phyloP scores from a whole-genome alignment of 2,888 invertebrate genomes.

The Mesorhabditis sp. region DNA sequence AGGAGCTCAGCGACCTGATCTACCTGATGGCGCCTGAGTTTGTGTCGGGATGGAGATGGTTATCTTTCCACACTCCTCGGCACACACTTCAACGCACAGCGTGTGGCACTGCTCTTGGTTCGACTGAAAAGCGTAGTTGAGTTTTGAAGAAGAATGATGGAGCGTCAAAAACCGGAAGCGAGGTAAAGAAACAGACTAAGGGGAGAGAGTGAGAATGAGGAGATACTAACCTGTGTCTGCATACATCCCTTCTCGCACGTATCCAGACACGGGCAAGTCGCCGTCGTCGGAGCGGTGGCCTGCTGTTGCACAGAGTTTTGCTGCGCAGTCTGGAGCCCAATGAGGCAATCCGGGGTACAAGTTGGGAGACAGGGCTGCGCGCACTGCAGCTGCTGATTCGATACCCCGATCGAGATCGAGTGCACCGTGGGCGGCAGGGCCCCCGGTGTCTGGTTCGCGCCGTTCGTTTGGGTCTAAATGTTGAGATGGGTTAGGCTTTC shows the following conservation, averaged over 20 bases:
- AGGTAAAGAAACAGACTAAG: too few species aligned
- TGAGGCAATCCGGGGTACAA: conserved; percentile 15
- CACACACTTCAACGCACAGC: neutral
- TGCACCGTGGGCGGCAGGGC: neutral
- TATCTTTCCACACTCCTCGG: neutral
- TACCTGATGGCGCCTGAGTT: neutral
- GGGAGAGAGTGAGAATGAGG: too few species aligned
- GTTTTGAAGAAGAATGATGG: neutral
- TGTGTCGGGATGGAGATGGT: conserved; percentile 3
- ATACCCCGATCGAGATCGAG: conserved; percentile 22
- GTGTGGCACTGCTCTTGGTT: neutral
- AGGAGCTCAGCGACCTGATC: neutral
- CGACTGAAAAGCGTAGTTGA: neutral
- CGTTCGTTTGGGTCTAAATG: too few species aligned
- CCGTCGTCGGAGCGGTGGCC: neutral
- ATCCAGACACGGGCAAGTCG: neutral
- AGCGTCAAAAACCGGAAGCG: too few species aligned
- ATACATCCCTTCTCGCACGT: neutral
- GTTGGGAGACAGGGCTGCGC: conserved; percentile 11
- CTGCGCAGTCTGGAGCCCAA: conserved; percentile 10
- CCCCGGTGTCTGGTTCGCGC: too few species aligned
- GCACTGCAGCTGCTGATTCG: conserved; percentile 28
- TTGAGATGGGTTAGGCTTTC: too few species aligned
- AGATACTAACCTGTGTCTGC: neutral
- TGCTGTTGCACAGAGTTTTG: neutral